Conservation (phyloP, 2,888 invertebrate genomes). For the Galerucella pusilla region DNA sequence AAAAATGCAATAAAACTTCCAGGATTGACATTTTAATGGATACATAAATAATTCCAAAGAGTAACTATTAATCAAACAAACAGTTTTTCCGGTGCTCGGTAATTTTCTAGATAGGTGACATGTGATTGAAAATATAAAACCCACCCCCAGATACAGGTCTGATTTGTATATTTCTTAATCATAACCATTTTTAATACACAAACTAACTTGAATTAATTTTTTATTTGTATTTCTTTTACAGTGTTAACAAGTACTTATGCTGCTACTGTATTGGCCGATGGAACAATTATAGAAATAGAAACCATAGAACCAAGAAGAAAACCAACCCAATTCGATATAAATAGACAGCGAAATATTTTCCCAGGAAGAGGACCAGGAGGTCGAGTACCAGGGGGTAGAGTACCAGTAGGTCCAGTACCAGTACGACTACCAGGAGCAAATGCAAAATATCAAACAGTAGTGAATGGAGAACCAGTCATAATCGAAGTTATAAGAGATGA, state of each 20-base stretch:
- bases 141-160: background rate
- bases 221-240: constrained; percentile 1
- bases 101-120: constrained; percentile 8
- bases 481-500: constrained; percentile 10
- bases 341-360: background rate
- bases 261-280: background rate
- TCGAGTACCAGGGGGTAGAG: no score
- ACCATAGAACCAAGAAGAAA: background rate
- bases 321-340: background rate
- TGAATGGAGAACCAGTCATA: constrained; percentile 17
- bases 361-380: background rate
- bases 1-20: constrained; percentile 1
- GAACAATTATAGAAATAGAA: constrained; percentile 1
- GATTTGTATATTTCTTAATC: background rate
- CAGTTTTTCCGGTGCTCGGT: background rate
- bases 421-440: no score
- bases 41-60: constrained; percentile 25
- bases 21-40: constrained; percentile 18
- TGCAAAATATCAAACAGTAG: background rate
- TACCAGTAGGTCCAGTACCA: background rate
- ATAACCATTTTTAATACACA: background rate
- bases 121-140: constrained; percentile 4
- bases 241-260: background rate
- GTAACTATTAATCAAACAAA: constrained; percentile 14
- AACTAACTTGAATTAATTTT: background rate